A percentile compares a stretch with the other conserved stretches of the same genome.
Conservation (phyloP, 2,888 invertebrate species). For the Neuroscelio doddi region DNA sequence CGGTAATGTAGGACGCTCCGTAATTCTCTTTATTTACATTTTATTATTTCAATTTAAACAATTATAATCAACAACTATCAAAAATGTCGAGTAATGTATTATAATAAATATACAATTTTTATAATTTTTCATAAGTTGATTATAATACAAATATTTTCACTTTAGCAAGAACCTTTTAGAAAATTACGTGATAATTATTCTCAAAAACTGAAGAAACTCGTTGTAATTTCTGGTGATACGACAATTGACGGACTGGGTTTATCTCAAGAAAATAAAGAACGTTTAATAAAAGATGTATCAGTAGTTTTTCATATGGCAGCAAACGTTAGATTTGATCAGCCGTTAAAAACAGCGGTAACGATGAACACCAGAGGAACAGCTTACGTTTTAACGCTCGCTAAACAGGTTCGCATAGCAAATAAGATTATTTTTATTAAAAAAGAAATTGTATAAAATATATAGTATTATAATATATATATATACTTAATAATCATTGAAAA, state of each 20-base stretch:
- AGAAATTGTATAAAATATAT: too few species aligned
- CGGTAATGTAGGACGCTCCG: too few species aligned
- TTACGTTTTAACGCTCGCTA: slow-evolving; percentile 73
- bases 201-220: slow-evolving; percentile 77
- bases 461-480: background rate
- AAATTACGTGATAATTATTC: slow-evolving; percentile 75
- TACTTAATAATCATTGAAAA: slow-evolving; percentile 8
- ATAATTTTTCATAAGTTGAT: too few species aligned
- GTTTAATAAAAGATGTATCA: slow-evolving; percentile 77
- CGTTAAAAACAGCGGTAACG: slow-evolving; percentile 77
- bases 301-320: slow-evolving; percentile 91
- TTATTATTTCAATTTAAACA: too few species aligned
- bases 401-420: slow-evolving; percentile 57
- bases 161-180: slow-evolving; percentile 67
- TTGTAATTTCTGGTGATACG: slow-evolving; percentile 79
- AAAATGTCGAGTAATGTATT: too few species aligned
- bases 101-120: too few species aligned
- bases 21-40: too few species aligned
- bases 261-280: slow-evolving; percentile 75
- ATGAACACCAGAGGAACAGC: slow-evolving; percentile 78
- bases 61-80: too few species aligned
- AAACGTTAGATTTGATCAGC: slow-evolving; percentile 84
- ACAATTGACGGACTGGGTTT: slow-evolving; percentile 77
- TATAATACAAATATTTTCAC: slow-evolving; percentile 20
- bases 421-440: slow-evolving; percentile 2